A percentile compares a stretch with the other conserved stretches of the same genome.
These are phyloP conservation scores for Sphyrna mokarran DNA, from an alignment of 2,113 vertebrate species.

Conservation along the genomic window DNA sequence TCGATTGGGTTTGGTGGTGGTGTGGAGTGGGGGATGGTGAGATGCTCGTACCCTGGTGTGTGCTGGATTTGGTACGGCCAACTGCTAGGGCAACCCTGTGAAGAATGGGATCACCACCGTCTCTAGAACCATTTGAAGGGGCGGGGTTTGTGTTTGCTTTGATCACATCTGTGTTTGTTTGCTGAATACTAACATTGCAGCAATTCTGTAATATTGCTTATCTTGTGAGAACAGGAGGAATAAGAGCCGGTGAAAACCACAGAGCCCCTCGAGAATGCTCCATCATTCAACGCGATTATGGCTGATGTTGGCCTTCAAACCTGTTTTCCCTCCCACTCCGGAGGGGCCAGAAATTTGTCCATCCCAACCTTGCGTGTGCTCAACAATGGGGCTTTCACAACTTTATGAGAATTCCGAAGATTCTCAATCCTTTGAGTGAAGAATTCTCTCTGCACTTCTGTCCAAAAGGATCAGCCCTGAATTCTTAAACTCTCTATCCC, in stretches of 20 bases:
- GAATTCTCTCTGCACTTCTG: too few relatives aligned
- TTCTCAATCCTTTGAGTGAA: background rate
- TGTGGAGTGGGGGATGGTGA: background rate
- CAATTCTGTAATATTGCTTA: too few relatives aligned
- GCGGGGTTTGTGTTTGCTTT: background rate
- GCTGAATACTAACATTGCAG: too few relatives aligned
- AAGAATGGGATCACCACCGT: background rate
- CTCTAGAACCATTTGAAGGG: background rate
- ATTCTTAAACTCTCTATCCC: background rate
- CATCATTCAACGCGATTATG: too few relatives aligned
- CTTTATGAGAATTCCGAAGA: background rate
- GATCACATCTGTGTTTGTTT: background rate
- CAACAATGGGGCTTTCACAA: background rate
- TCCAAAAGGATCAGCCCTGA: background rate
- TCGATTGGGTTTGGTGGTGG: background rate
- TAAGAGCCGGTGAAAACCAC: too few relatives aligned
- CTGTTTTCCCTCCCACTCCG: background rate
- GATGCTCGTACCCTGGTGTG: too few relatives aligned
- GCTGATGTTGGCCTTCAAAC: background rate
- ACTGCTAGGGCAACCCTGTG: background rate
- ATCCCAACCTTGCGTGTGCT: background rate
- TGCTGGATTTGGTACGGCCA: background rate
- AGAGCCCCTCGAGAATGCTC: too few relatives aligned
- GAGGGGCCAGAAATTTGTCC: background rate
- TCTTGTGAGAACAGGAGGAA: too few relatives aligned